Base-by-base conservation (phyloP, 2,888 invertebrate genomes). In the Lasioglossum morio region DNA sequence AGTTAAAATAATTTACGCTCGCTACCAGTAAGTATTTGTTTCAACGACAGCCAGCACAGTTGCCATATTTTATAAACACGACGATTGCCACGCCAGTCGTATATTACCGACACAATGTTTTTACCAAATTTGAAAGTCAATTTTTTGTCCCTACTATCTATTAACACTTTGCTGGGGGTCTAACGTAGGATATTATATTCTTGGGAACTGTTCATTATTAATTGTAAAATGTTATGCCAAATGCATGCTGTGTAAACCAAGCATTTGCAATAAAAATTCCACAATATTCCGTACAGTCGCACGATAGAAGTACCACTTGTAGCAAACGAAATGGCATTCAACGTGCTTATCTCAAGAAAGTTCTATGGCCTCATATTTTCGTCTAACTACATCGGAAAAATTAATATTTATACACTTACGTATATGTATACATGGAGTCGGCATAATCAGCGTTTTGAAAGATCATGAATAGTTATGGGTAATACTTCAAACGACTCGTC, bases 401-500 rank as follows among this genome's bases (percentile, higher is more conserved):
- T 23, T 66, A 66, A 66, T 34, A 66, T 66, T 34, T 34, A 66
- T 66, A 34, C 34, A 7, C 27, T 66, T 30, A 63, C 48, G 23
- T 23, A 19, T 0, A 4, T 63, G 5, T 63, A 66, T 19, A 10
- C 66, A 7, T 19, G 30, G 30, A 19, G 16, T 16, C 19, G 66
- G 19, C 19, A 19, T 66, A 66, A 66, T 66, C 34, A 16, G 19
- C 66, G 2, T 19, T 34, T 66, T 8, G 19, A 66, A 34, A 19
- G 66, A 66, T 66, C 66, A 66, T 34, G 66, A 66, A 66, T 66
- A 66, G 66, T 34, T 66, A 66, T 66, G 66, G 34, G 23, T 34
- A 34, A 34, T 66, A 66, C 8, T 34, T 34, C 34, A 66, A 10
- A 4, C 23, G 4, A 66, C 19, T 34, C 23, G 34, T 19, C 34